A percentile compares a stretch with the other conserved stretches of the same genome.
phyloP scores from a whole-genome alignment of 2,888 invertebrate species.

The Calameuta pallipes region DNA sequence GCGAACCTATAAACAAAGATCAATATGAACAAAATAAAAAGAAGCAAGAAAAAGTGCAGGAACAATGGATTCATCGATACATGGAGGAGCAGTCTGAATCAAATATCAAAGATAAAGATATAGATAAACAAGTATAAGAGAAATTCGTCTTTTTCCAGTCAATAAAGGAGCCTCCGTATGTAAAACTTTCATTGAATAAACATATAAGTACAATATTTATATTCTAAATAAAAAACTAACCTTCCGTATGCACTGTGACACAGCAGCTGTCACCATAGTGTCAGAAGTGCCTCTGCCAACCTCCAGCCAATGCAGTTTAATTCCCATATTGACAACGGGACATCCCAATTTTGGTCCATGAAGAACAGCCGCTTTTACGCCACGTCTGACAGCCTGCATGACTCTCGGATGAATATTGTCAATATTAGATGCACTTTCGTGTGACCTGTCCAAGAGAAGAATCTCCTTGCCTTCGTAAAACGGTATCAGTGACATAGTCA shows the following conservation, averaged over 20 bases:
- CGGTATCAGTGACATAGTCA: constrained; percentile 74
- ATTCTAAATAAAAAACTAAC: constrained; percentile 63
- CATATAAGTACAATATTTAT: not conserved
- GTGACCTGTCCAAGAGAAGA: constrained; percentile 73
- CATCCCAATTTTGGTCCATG: constrained; percentile 90
- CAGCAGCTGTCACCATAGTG: constrained; percentile 83
- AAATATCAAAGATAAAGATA: not conserved
- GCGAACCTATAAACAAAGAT: not conserved
- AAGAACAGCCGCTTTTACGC: constrained; percentile 75
- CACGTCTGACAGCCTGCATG: constrained; percentile 78
- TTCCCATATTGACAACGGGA: constrained; percentile 82
- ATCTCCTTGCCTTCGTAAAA: constrained; percentile 56
- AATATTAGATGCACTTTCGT: constrained; percentile 77
- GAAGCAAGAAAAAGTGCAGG: constrained; percentile 4
- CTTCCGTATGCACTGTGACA: constrained; percentile 85
- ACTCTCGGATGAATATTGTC: constrained; percentile 74
- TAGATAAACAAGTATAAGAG: not conserved
- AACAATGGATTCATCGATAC: constrained; percentile 11
- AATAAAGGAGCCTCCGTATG: not conserved
- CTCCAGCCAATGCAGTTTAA: constrained; percentile 81
- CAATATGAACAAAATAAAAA: not conserved
- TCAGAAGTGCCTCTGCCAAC: constrained; percentile 82
- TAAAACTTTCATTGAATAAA: constrained; percentile 5
- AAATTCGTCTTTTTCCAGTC: not conserved
- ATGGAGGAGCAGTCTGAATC: not conserved